A percentile compares a stretch with the other conserved stretches of the same genome.
These are phyloP conservation scores for Zaprionus tsacasi DNA, from an alignment of 1,140 invertebrate species.

Conservation along the genomic window DNA sequence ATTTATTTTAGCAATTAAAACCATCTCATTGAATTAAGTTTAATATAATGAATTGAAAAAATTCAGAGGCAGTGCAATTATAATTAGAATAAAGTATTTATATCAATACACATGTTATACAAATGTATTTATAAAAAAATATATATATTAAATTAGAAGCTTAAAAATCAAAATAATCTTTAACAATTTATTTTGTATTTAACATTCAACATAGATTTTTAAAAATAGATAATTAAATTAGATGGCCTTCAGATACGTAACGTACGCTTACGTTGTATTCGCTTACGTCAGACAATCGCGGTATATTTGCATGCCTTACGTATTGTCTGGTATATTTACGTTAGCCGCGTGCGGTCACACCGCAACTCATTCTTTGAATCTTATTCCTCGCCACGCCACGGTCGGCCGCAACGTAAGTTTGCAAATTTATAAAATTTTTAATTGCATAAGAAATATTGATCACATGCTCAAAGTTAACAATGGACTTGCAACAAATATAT, in stretches of 20 bases:
- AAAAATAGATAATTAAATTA: too few species aligned
- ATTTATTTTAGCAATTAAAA: too few species aligned
- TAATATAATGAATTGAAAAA: too few species aligned
- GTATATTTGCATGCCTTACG: not conserved
- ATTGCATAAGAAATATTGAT: conserved; percentile 53
- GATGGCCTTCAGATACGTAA: not conserved
- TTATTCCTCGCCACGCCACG: conserved; percentile 38
- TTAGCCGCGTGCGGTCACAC: conserved; percentile 25
- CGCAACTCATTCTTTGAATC: conserved; percentile 42
- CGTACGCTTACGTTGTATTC: not conserved
- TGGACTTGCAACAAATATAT: not conserved
- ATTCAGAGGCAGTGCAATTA: not conserved
- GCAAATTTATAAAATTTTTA: conserved; percentile 23
- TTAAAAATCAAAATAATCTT: too few species aligned
- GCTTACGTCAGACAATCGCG: not conserved
- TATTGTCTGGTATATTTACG: conserved; percentile 13
- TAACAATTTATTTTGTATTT: too few species aligned
- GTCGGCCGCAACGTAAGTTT: conserved; percentile 33
- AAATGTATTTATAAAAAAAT: too few species aligned
- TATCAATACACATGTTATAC: not conserved
- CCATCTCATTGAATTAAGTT: too few species aligned
- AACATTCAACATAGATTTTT: too few species aligned
- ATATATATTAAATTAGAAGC: too few species aligned
- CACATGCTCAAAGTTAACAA: conserved; percentile 29
- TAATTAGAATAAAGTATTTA: not conserved